phyloP scores from a whole-genome alignment of 2,797 vertebrate species.

The Erethizon dorsatum region DNA sequence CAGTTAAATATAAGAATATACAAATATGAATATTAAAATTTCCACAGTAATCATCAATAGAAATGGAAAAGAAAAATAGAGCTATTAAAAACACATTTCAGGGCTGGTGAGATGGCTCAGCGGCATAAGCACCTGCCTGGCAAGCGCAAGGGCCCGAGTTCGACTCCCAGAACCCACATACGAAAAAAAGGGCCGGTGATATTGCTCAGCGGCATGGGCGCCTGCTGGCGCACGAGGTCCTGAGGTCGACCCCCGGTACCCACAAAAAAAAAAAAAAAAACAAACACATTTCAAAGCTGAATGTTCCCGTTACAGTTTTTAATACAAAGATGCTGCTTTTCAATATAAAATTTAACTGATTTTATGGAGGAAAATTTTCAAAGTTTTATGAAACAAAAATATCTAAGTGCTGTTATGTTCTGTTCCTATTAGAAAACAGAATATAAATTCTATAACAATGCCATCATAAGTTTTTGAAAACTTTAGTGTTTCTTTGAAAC shows the following conservation, averaged over 20 bases:
- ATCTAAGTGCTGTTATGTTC: neutral
- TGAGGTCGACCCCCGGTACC: too few relatives aligned
- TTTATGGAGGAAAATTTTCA: neutral
- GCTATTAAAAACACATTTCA: too few relatives aligned
- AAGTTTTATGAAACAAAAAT: constrained; percentile 26
- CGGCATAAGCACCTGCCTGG: too few relatives aligned
- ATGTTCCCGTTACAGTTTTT: neutral
- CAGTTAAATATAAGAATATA: constrained; percentile 14
- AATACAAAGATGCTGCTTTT: constrained; percentile 31
- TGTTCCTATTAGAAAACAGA: constrained; percentile 35
- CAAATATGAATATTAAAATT: constrained; percentile 40
- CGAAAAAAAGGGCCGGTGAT: too few relatives aligned
- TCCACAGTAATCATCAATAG: neutral
- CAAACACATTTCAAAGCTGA: constrained; percentile 1
- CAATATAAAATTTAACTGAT: constrained; percentile 17
- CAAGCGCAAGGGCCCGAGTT: too few relatives aligned
- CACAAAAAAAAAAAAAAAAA: too few relatives aligned
- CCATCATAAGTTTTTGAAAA: constrained; percentile 59
- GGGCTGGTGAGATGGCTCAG: too few relatives aligned
- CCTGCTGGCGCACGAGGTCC: too few relatives aligned
- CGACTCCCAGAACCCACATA: too few relatives aligned
- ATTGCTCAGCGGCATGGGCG: too few relatives aligned
- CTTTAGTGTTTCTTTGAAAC: constrained; percentile 57
- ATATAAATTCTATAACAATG: neutral
- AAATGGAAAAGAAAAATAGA: constrained; percentile 40